Evolutionary conservation across 2,888 invertebrate genomes (phyloP).

Genomic region (Ceriagrion tenellum): DNA sequence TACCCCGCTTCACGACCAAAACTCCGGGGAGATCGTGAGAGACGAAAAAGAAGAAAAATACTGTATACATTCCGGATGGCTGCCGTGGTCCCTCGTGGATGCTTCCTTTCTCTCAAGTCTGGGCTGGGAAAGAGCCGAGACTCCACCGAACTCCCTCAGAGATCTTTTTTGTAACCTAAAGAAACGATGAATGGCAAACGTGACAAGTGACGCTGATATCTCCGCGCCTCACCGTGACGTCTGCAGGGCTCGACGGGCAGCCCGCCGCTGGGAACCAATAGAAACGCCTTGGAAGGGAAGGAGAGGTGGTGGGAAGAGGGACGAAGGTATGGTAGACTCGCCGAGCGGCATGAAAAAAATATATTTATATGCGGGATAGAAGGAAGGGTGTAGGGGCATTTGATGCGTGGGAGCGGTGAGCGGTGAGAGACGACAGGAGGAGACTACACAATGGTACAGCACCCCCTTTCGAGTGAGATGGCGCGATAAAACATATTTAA

Average conservation of each 20-base stretch:
- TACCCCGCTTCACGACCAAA: background rate
- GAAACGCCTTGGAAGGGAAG: background rate
- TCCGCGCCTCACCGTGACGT: conserved; percentile 31
- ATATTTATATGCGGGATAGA: background rate
- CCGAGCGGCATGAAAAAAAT: background rate
- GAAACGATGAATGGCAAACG: conserved; percentile 40
- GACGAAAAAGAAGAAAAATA: too few relatives aligned
- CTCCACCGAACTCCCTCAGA: background rate
- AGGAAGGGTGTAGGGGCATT: background rate
- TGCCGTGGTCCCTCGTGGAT: background rate
- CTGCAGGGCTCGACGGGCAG: background rate
- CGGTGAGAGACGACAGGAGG: background rate
- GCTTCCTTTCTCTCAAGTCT: background rate
- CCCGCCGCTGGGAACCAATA: conserved; percentile 7
- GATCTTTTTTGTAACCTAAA: background rate
- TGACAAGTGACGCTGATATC: conserved; percentile 63
- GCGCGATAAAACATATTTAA: conserved; percentile 49
- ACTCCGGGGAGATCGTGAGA: background rate
- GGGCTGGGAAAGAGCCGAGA: background rate
- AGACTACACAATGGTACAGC: background rate
- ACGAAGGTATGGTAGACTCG: background rate
- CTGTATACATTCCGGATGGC: background rate
- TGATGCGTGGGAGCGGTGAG: background rate
- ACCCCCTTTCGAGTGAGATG: conserved; percentile 10
- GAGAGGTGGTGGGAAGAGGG: background rate